phyloP scores from a whole-genome alignment of 2,888 invertebrate species.

The Apotomis capreana region DNA sequence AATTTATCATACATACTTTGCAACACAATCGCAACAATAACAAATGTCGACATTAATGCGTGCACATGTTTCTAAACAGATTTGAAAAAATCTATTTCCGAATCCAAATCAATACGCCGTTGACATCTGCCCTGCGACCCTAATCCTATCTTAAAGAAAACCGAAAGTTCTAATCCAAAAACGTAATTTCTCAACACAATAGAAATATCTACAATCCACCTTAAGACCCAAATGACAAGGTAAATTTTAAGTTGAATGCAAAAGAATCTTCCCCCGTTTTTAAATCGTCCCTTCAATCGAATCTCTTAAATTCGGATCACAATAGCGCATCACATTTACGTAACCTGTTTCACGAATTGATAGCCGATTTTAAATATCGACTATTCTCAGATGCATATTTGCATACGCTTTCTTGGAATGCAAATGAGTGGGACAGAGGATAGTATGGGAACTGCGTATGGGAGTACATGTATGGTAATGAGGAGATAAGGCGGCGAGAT shows the following conservation, averaged over 20 bases:
- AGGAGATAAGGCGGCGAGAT: conserved; percentile 70
- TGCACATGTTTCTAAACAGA: conserved; percentile 53
- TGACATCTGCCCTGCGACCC: conserved; percentile 76
- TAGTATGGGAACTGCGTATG: conserved; percentile 71
- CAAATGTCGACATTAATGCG: conserved; percentile 61
- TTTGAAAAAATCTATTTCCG: conserved; percentile 75
- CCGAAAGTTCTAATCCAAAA: conserved; percentile 8
- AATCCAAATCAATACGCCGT: conserved; percentile 69
- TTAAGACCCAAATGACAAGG: neutral
- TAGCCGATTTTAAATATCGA: conserved; percentile 75
- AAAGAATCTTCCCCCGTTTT: neutral
- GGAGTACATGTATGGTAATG: conserved; percentile 73
- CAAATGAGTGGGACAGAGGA: conserved; percentile 68
- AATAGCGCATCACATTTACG: conserved; percentile 70
- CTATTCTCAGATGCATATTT: conserved; percentile 72
- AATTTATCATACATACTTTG: conserved; percentile 41
- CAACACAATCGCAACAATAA: conserved; percentile 47
- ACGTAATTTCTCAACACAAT: neutral
- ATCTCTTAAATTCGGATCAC: conserved; percentile 51
- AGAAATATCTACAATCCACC: neutral
- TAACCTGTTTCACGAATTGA: conserved; percentile 82
- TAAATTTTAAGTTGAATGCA: neutral
- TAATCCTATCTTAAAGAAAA: conserved; percentile 68
- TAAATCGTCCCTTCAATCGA: conserved; percentile 28
- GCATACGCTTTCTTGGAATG: conserved; percentile 80